Evolutionary conservation across 2,888 invertebrate species (phyloP).

Genomic region (Xanthostigma xanthostigma): DNA sequence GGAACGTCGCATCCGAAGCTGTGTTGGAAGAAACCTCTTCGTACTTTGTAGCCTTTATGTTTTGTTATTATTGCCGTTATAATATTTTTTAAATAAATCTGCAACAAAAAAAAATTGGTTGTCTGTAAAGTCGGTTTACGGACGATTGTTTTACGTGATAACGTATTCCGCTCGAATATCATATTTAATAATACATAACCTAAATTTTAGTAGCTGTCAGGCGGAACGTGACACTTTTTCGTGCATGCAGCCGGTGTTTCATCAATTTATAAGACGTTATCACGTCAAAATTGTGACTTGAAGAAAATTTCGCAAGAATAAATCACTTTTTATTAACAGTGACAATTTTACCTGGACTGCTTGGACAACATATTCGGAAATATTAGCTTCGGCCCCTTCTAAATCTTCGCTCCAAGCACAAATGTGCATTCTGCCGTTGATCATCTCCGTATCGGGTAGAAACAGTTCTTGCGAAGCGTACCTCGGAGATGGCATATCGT

Average conservation of each 20-base stretch:
- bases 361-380: conserved; percentile 66
- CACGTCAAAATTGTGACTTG: too few species aligned
- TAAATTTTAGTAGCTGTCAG: too few species aligned
- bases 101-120: conserved; percentile 18
- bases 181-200: too few species aligned
- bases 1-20: conserved; percentile 64
- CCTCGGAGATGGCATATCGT: conserved; percentile 25
- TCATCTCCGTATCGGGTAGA: conserved; percentile 69
- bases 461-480: conserved; percentile 60
- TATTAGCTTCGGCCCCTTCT: conserved; percentile 69
- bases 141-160: too few species aligned
- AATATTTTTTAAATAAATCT: conserved; percentile 68
- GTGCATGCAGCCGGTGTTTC: too few species aligned
- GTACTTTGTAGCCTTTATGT: conserved; percentile 63
- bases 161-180: too few species aligned
- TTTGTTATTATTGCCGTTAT: conserved; percentile 63
- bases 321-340: neutral
- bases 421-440: conserved; percentile 68
- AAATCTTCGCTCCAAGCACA: conserved; percentile 83
- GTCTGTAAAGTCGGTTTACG: too few species aligned
- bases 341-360: conserved; percentile 51
- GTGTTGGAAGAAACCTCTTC: conserved; percentile 60
- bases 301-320: conserved; percentile 2
- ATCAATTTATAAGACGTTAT: too few species aligned
- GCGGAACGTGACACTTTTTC: too few species aligned